Evolutionary conservation across 2,888 invertebrate species (phyloP), one percentile per base, ranked within the genome.

Genomic region (Gasteruption jaculator): DNA sequence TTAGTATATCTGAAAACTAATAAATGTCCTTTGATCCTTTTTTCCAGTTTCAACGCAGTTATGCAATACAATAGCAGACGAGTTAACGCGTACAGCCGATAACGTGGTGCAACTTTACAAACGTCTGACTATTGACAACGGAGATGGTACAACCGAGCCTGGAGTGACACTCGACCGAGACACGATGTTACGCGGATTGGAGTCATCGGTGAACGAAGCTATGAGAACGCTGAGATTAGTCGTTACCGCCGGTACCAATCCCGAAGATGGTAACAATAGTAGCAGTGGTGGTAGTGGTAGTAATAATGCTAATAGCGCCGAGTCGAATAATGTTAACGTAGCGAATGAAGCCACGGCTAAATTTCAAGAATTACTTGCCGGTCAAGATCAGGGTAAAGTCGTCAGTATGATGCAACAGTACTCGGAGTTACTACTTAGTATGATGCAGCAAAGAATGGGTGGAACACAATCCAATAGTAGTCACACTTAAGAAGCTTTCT

Each of bases 31-130:
- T 38, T 34, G 18, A 41, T 25, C 21, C 27, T 38, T 29, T 29
- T 52, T 56, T 57, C 6, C 65, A 82, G 82, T 81, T 41, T 80
- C 81, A 41, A 76, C 76, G 42, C 80, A 80, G 65, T 68, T 81
- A 47, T 80, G 81, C 60, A 74, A 75, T 53, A 79, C 80, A 60
- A 75, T 80, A 47, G 79, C 80, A 36, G 76, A 77, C 48, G 80
- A 81, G 61, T 68, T 85, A 46, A 83, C 81, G 6, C 74, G 76
- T 50, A 81, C 85, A 0, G 83, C 85, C 3, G 78, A 81, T 52
- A 83, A 83, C 57, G 83, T 86, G 27, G 82, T 83, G 3, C 81
- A 83, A 63, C 73, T 86, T 34, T 85, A 85, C 68, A 77, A 82
- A 44, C 77, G 81, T 40, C 68, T 86, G 44, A 72, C 78, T 7